Conservation (phyloP, 1,140 invertebrate species). For the Papilio machaon region DNA sequence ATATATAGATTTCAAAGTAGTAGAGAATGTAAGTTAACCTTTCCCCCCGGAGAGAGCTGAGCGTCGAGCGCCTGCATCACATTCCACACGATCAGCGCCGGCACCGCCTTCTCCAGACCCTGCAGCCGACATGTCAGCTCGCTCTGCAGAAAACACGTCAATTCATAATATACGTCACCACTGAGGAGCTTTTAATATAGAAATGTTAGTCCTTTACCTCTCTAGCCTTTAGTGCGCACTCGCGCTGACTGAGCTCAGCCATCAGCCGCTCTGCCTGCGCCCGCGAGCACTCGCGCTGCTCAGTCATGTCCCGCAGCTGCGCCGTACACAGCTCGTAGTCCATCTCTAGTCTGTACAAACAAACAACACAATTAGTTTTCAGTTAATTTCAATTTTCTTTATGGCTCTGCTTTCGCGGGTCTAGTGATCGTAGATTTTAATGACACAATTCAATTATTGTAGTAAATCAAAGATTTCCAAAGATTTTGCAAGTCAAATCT, state of each 20-base stretch:
- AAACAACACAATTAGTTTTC: not conserved
- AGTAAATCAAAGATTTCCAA: no score
- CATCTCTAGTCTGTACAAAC: slow-evolving; percentile 73
- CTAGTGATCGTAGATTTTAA: no score
- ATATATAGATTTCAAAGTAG: no score
- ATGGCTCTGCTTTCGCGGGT: no score
- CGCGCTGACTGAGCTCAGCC: slow-evolving; percentile 81
- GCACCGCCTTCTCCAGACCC: slow-evolving; percentile 85
- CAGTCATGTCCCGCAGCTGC: slow-evolving; percentile 82
- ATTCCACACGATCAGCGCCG: slow-evolving; percentile 85
- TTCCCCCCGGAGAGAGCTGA: slow-evolving; percentile 49
- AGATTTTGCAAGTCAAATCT: no score
- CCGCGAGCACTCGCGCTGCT: slow-evolving; percentile 80
- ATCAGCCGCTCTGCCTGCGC: slow-evolving; percentile 77
- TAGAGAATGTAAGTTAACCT: slow-evolving; percentile 50
- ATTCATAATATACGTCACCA: no score
- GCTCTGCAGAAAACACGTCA: slow-evolving; percentile 70
- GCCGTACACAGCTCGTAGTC: slow-evolving; percentile 80
- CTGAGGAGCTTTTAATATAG: no score
- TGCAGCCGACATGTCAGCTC: slow-evolving; percentile 84
- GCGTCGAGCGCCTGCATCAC: slow-evolving; percentile 72
- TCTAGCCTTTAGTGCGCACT: slow-evolving; percentile 75
- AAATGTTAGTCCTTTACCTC: no score
- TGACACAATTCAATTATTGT: no score
- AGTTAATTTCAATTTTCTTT: not conserved